Conservation (phyloP, 2,113 vertebrate genomes). For the Ondatra zibethicus region DNA sequence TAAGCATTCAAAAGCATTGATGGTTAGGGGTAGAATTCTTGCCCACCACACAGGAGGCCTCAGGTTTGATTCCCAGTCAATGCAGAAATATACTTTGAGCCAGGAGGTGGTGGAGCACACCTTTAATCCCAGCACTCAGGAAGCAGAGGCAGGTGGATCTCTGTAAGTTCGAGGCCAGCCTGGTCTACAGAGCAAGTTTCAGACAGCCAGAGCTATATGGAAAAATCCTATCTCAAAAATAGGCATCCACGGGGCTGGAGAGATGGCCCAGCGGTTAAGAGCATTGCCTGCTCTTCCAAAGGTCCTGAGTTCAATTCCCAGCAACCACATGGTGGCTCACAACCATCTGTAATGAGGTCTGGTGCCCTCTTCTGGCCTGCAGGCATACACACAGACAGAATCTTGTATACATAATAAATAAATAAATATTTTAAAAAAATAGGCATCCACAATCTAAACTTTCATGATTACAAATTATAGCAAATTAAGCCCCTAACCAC, state of each 20-base stretch:
- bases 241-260: too few species aligned
- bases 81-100: neutral
- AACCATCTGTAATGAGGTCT: too few species aligned
- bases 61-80: neutral
- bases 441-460: neutral
- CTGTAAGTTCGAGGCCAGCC: neutral
- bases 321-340: too few species aligned
- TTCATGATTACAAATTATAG: neutral
- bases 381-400: too few species aligned
- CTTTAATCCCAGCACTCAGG: neutral
- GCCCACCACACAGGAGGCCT: neutral
- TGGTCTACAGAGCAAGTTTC: neutral
- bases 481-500: neutral
- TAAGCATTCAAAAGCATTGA: neutral
- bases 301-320: too few species aligned
- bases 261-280: too few species aligned
- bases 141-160: neutral
- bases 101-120: neutral
- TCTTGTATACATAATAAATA: too few species aligned
- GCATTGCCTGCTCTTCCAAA: too few species aligned
- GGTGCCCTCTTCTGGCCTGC: too few species aligned
- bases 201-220: neutral
- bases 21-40: neutral
- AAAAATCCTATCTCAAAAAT: neutral
- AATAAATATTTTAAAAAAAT: neutral